Evolutionary conservation across 2,113 vertebrate genomes (phyloP).

Genomic region (Spermophilus dauricus): DNA sequence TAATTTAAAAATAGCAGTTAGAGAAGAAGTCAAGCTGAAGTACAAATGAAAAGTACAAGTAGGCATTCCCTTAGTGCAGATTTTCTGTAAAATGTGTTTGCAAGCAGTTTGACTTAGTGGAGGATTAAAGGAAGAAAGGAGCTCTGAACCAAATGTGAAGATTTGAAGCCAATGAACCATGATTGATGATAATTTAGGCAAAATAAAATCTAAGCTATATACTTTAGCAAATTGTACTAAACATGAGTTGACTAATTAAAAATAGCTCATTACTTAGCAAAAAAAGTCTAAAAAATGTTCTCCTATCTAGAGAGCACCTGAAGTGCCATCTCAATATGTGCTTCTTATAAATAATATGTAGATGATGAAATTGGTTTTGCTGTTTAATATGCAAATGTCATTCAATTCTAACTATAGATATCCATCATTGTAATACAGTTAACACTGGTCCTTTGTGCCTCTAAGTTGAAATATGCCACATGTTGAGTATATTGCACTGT

Average conservation of each 20-base stretch:
- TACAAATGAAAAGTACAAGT: constrained; percentile 25
- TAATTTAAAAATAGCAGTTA: constrained; percentile 31
- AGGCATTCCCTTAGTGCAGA: background rate
- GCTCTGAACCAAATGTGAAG: constrained; percentile 41
- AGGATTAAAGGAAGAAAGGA: constrained; percentile 60
- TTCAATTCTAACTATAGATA: background rate
- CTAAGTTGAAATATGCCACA: background rate
- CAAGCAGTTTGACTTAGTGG: constrained; percentile 13
- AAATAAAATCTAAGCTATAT: constrained; percentile 64
- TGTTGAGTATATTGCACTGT: background rate
- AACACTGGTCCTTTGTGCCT: background rate
- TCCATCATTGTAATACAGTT: background rate
- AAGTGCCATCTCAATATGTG: background rate
- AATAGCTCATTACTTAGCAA: constrained; percentile 40
- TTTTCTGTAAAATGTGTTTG: constrained; percentile 55
- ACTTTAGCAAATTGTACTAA: constrained; percentile 48
- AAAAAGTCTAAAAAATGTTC: background rate
- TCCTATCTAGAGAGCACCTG: background rate
- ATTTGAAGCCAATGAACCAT: constrained; percentile 55
- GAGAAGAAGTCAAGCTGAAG: constrained; percentile 1
- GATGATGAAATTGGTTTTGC: constrained; percentile 31
- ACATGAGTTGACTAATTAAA: constrained; percentile 52
- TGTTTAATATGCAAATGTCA: background rate
- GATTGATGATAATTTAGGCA: constrained; percentile 63
- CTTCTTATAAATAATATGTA: constrained; percentile 17